phyloP scores from a whole-genome alignment of 2,888 invertebrate genomes.

The Agriotes lineatus region DNA sequence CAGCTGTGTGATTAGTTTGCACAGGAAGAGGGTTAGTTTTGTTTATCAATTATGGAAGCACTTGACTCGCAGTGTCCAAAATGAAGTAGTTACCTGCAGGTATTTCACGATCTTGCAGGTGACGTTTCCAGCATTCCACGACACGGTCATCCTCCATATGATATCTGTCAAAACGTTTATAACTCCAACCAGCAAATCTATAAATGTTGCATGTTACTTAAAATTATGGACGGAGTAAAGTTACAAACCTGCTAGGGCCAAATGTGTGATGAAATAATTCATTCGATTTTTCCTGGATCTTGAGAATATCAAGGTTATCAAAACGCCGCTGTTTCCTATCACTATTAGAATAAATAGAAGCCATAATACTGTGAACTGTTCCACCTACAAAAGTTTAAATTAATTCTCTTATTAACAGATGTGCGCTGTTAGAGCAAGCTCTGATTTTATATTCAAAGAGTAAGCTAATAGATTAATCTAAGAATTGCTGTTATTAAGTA shows the following conservation, averaged over 20 bases:
- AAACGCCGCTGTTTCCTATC: slow-evolving; percentile 88
- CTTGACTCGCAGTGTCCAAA: slow-evolving; percentile 74
- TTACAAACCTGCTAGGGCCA: slow-evolving; percentile 88
- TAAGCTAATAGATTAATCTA: too few relatives aligned
- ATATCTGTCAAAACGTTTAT: slow-evolving; percentile 90
- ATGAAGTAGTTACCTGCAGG: slow-evolving; percentile 47
- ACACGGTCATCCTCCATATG: slow-evolving; percentile 86
- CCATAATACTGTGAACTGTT: slow-evolving; percentile 90
- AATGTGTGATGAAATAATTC: slow-evolving; percentile 96
- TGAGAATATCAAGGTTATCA: slow-evolving; percentile 84
- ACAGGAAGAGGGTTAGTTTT: too few relatives aligned
- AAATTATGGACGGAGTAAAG: too few relatives aligned
- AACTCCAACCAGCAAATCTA: slow-evolving; percentile 90
- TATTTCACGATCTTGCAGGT: slow-evolving; percentile 89
- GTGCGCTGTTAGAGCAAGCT: background rate
- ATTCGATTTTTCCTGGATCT: slow-evolving; percentile 91
- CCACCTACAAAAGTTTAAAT: slow-evolving; percentile 73
- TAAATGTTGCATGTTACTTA: too few relatives aligned
- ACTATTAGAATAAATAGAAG: slow-evolving; percentile 88
- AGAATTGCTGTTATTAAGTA: too few relatives aligned
- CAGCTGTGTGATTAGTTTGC: background rate
- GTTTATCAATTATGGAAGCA: too few relatives aligned
- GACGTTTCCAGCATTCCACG: slow-evolving; percentile 88
- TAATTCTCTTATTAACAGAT: background rate
- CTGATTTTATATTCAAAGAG: too few relatives aligned